Evolutionary conservation across 2,797 vertebrate species (phyloP).

Genomic region (Lutra lutra): DNA sequence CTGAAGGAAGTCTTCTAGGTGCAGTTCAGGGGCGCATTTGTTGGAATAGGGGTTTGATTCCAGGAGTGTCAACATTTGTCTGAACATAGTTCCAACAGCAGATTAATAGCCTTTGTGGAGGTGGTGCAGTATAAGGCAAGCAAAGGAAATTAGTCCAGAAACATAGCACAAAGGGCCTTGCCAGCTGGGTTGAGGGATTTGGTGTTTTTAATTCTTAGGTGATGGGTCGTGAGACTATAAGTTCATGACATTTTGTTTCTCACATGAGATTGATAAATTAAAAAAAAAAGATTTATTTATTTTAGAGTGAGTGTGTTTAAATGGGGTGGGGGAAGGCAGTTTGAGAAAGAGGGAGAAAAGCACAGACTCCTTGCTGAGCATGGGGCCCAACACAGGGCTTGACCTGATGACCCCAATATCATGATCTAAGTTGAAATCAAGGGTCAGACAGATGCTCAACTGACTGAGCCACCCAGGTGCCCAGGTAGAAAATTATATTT

Average conservation of each 20-base stretch:
- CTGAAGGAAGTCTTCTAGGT: neutral
- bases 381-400: neutral
- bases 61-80: neutral
- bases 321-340: neutral
- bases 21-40: neutral
- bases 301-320: too few relatives aligned
- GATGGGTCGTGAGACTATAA: neutral
- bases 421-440: neutral
- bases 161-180: neutral
- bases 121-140: neutral
- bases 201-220: constrained; percentile 5
- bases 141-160: neutral
- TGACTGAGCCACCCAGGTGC: neutral
- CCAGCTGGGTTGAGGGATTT: neutral
- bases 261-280: neutral
- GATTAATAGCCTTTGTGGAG: neutral
- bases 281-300: too few relatives aligned
- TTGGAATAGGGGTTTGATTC: neutral
- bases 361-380: neutral
- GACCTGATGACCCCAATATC: neutral
- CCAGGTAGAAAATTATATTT: constrained; percentile 11
- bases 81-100: neutral
- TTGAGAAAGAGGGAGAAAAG: neutral
- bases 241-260: neutral
- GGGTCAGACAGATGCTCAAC: neutral